phyloP scores from a whole-genome alignment of 1,140 invertebrate genomes.

The Zeugodacus cucurbitae region DNA sequence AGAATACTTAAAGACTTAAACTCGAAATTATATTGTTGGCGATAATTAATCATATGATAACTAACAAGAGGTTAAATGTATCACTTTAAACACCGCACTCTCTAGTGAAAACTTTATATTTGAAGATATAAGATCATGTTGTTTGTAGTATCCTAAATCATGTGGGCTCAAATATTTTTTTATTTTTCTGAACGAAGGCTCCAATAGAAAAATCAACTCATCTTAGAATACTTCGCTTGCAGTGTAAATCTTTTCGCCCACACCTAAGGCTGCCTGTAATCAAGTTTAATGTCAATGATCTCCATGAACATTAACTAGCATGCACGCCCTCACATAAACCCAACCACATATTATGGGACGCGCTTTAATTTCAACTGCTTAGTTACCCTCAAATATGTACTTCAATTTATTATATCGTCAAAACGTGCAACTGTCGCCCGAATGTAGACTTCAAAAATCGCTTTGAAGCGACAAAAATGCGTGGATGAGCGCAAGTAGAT shows the following conservation, averaged over 20 bases:
- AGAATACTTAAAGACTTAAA: too few relatives aligned
- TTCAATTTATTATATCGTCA: constrained; percentile 15
- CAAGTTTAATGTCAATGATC: constrained; percentile 17
- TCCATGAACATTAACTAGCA: not conserved
- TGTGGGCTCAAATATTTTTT: too few relatives aligned
- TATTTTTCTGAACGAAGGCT: too few relatives aligned
- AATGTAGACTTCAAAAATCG: constrained; percentile 8
- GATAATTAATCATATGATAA: too few relatives aligned
- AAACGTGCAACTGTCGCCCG: not conserved
- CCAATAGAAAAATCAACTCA: too few relatives aligned
- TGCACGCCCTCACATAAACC: not conserved
- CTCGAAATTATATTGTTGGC: too few relatives aligned
- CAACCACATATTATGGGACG: not conserved
- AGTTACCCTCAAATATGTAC: constrained; percentile 28
- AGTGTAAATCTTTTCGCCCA: not conserved
- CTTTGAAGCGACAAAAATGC: not conserved
- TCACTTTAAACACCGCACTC: too few relatives aligned
- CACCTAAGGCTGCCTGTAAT: not conserved
- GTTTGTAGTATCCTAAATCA: too few relatives aligned
- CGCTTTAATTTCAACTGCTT: not conserved
- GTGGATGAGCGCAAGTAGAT: not conserved
- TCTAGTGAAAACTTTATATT: too few relatives aligned
- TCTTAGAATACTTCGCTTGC: too few relatives aligned
- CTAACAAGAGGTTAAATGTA: too few relatives aligned
- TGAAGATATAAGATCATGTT: too few relatives aligned